Percentiles rank a stretch among this genome's conserved stretches.
Conservation (phyloP, 2,113 vertebrate genomes). For the Dryoscopus gambensis region DNA sequence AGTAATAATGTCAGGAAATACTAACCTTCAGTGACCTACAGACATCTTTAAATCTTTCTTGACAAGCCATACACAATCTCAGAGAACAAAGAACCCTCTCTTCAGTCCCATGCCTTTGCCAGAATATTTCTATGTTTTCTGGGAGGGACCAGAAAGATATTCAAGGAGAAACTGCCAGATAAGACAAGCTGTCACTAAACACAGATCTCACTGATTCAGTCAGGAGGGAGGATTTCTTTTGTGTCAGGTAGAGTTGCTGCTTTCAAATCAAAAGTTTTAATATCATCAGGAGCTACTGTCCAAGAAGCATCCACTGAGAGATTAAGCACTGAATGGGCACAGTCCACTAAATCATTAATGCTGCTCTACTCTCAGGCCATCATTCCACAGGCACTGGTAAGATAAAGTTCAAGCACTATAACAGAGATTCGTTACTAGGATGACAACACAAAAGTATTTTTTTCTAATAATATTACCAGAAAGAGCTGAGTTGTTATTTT, state of each 20-base stretch:
- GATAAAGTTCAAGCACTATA: not conserved
- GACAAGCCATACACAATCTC: not conserved
- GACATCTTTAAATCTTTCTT: slow-evolving; percentile 5
- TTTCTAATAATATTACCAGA: not conserved
- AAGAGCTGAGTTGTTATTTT: slow-evolving; percentile 13
- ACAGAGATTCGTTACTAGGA: not conserved
- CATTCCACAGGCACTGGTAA: not conserved
- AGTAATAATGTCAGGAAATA: slow-evolving; percentile 3
- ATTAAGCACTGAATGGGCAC: not conserved
- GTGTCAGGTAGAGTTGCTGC: not conserved
- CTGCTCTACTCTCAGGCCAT: not conserved
- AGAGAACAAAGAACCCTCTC: slow-evolving; percentile 40
- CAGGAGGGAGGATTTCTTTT: not conserved
- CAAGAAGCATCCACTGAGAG: not conserved
- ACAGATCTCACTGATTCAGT: not conserved
- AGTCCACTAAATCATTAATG: not conserved
- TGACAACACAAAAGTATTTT: not conserved
- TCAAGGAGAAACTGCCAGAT: not conserved
- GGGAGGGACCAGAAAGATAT: not conserved
- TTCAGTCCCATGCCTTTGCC: not conserved
- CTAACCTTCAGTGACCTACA: slow-evolving; percentile 19
- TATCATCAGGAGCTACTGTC: not conserved
- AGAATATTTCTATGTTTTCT: slow-evolving; percentile 34
- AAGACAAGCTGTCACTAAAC: not conserved
- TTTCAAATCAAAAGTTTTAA: not conserved